These are phyloP conservation scores for Leptopilina syphax DNA, from an alignment of 2,888 invertebrate genomes.

Conservation along the genomic window DNA sequence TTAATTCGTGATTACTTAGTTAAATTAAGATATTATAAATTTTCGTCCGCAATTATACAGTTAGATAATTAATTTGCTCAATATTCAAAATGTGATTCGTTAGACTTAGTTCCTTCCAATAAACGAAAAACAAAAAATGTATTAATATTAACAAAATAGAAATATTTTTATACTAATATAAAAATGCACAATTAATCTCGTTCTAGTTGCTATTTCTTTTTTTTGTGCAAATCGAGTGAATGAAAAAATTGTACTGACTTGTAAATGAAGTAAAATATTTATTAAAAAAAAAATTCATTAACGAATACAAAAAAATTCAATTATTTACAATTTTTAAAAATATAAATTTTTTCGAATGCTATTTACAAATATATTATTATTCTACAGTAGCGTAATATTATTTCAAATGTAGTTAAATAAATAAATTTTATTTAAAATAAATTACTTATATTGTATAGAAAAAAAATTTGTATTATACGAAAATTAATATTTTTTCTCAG, in stretches of 20 bases:
- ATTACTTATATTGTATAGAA: too few relatives aligned
- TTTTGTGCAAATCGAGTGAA: not conserved
- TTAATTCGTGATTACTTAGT: too few relatives aligned
- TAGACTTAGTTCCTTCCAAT: conserved; percentile 1
- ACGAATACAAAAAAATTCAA: conserved; percentile 4
- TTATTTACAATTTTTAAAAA: not conserved
- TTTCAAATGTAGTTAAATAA: too few relatives aligned
- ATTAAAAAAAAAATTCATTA: conserved; percentile 3
- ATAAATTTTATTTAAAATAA: too few relatives aligned
- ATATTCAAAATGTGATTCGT: conserved; percentile 27
- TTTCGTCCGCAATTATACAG: not conserved
- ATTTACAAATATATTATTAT: not conserved
- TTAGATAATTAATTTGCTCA: conserved; percentile 26
- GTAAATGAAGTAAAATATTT: conserved; percentile 18
- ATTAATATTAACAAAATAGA: not conserved
- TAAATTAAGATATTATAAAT: not conserved
- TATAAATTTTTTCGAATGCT: not conserved
- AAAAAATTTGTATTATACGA: too few relatives aligned
- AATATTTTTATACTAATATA: conserved; percentile 22
- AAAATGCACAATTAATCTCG: conserved; percentile 1
- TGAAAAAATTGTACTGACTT: not conserved
- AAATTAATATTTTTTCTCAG: too few relatives aligned
- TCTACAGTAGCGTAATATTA: not conserved
- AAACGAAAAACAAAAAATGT: not conserved
- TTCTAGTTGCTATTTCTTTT: not conserved